Conservation (phyloP, 2,113 vertebrate species). For the Actenoides hombroni region DNA sequence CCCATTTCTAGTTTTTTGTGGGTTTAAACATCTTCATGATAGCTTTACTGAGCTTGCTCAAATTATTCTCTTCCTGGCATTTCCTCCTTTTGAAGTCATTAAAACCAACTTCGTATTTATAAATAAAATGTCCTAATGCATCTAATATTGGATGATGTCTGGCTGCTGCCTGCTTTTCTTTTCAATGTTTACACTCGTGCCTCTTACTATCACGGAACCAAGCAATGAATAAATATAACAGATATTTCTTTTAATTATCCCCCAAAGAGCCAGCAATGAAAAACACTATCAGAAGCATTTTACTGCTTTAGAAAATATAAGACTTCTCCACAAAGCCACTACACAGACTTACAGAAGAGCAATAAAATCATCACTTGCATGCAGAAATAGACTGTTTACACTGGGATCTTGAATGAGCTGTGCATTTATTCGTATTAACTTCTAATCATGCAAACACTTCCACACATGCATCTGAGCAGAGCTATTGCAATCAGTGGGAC, state of each 20-base stretch:
- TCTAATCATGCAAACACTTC: slow-evolving; percentile 13
- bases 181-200: slow-evolving; percentile 50
- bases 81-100: slow-evolving; percentile 59
- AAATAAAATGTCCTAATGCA: slow-evolving; percentile 56
- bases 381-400: slow-evolving; percentile 44
- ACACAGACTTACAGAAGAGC: slow-evolving; percentile 6
- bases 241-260: slow-evolving; percentile 63
- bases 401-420: background rate
- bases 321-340: slow-evolving; percentile 37
- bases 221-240: slow-evolving; percentile 59
- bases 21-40: slow-evolving; percentile 23
- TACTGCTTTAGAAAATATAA: slow-evolving; percentile 38
- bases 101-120: slow-evolving; percentile 53
- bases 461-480: background rate
- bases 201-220: slow-evolving; percentile 48
- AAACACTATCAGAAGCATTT: slow-evolving; percentile 51
- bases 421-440: slow-evolving; percentile 41
- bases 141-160: slow-evolving; percentile 31
- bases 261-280: slow-evolving; percentile 53
- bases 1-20: background rate
- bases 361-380: slow-evolving; percentile 48
- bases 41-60: background rate
- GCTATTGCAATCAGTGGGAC: background rate
- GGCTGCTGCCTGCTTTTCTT: slow-evolving; percentile 52
- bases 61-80: slow-evolving; percentile 21